Evolutionary conservation across 2,797 vertebrate genomes (phyloP).

Genomic region (Lateolabrax maculatus): DNA sequence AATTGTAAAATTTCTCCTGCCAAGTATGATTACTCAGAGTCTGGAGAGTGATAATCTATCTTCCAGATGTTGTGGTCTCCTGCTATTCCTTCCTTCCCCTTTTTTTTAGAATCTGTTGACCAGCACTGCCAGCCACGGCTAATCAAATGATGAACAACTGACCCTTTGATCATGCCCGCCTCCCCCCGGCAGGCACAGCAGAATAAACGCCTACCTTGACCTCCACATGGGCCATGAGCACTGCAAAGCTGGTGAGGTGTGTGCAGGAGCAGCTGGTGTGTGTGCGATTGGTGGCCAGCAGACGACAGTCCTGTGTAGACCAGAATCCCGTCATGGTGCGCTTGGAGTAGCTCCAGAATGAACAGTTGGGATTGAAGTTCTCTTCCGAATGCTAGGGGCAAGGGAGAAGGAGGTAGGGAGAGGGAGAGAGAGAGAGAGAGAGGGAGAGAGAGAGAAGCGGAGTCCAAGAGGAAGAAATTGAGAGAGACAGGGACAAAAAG

Average conservation of each 20-base stretch:
- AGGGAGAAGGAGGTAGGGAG: conserved; percentile 12
- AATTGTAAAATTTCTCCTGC: conserved; percentile 52
- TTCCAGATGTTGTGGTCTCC: conserved; percentile 61
- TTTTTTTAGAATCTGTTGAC: conserved; percentile 35
- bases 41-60: conserved; percentile 55
- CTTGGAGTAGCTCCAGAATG: conserved; percentile 99
- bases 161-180: conserved; percentile 52
- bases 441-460: conserved; percentile 31
- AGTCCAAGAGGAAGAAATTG: conserved; percentile 30
- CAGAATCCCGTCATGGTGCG: conserved; percentile 97
- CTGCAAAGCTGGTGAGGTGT: conserved; percentile 98
- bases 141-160: conserved; percentile 72
- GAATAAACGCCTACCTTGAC: conserved; percentile 89
- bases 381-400: conserved; percentile 92
- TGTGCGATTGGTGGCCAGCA: conserved; percentile 94
- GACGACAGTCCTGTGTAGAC: conserved; percentile 98
- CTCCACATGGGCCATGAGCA: conserved; percentile 97
- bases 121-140: conserved; percentile 47
- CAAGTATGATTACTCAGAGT: conserved; percentile 58
- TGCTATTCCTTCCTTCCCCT: conserved; percentile 27
- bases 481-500: conserved; percentile 35
- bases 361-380: conserved; percentile 99
- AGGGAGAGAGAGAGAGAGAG: not conserved
- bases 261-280: conserved; percentile 98
- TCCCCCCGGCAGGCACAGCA: conserved; percentile 25